These are phyloP conservation scores for Neolamprologus sp. DNA, from an alignment of 2,113 vertebrate genomes.

Conservation along the genomic window DNA sequence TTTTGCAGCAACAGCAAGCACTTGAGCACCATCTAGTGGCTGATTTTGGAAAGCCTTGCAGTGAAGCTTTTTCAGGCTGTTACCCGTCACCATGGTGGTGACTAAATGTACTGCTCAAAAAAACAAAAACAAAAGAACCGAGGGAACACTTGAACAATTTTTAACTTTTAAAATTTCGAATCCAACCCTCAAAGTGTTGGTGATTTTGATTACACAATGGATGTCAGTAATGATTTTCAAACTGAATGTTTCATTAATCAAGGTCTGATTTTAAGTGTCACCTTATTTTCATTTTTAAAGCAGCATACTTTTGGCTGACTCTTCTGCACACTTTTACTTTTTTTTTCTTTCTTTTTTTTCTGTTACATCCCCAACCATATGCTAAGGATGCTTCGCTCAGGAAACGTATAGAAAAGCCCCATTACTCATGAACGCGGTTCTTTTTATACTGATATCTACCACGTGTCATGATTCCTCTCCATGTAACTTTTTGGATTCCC, in stretches of 20 bases:
- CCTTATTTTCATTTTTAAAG: not conserved
- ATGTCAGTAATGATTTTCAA: not conserved
- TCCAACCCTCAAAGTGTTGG: not conserved
- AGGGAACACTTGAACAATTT: not conserved
- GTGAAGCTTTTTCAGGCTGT: slow-evolving; percentile 47
- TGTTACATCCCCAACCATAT: slow-evolving; percentile 41
- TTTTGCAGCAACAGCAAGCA: slow-evolving; percentile 12
- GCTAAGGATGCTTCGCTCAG: slow-evolving; percentile 61
- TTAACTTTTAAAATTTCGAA: not conserved
- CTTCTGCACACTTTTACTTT: slow-evolving; percentile 40
- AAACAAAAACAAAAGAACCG: not conserved
- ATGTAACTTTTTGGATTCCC: slow-evolving; percentile 30
- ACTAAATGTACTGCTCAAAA: not conserved
- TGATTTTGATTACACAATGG: not conserved
- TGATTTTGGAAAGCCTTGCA: slow-evolving; percentile 14
- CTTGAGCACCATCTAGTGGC: slow-evolving; percentile 59
- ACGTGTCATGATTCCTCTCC: not conserved
- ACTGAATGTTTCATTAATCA: not conserved
- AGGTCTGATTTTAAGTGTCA: not conserved
- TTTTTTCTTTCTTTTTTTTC: not conserved
- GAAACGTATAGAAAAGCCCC: slow-evolving; percentile 50
- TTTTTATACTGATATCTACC: slow-evolving; percentile 10
- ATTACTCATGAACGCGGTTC: not conserved
- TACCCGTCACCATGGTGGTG: slow-evolving; percentile 32
- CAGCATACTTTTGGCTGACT: slow-evolving; percentile 37